A percentile compares a stretch with the other conserved stretches of the same genome.
These are phyloP conservation scores for Chymomyza procnemis DNA, from an alignment of 2,888 invertebrate genomes.

Conservation along the genomic window DNA sequence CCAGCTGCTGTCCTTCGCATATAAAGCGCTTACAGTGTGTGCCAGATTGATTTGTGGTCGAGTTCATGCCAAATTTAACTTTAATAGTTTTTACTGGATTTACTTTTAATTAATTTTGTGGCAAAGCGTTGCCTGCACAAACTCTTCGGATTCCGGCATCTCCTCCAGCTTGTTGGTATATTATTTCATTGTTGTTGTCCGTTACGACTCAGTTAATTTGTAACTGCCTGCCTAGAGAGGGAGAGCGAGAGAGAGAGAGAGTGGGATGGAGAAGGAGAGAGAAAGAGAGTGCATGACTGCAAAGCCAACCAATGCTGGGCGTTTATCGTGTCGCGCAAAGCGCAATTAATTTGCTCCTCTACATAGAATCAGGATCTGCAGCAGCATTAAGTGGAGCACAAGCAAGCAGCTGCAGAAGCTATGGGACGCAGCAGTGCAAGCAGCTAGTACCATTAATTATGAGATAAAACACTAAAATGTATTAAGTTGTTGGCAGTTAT, in stretches of 20 bases:
- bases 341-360: slow-evolving; percentile 71
- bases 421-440: slow-evolving; percentile 36
- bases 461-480: slow-evolving; percentile 73
- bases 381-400: slow-evolving; percentile 31
- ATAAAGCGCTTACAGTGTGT: slow-evolving; percentile 65
- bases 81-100: slow-evolving; percentile 71
- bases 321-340: slow-evolving; percentile 71
- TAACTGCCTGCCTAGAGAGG: slow-evolving; percentile 49
- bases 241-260: too few species aligned
- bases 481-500: slow-evolving; percentile 61
- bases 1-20: slow-evolving; percentile 15
- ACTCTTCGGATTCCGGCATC: slow-evolving; percentile 6
- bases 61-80: slow-evolving; percentile 71
- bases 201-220: slow-evolving; percentile 57
- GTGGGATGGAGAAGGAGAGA: too few species aligned
- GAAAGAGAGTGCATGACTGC: slow-evolving; percentile 14
- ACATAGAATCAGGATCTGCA: slow-evolving; percentile 30
- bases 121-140: slow-evolving; percentile 20
- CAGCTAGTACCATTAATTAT: slow-evolving; percentile 64
- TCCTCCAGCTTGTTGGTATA: background rate
- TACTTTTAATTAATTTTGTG: slow-evolving; percentile 69
- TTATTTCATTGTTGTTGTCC: slow-evolving; percentile 24
- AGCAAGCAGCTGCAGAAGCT: slow-evolving; percentile 36
- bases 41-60: slow-evolving; percentile 71
- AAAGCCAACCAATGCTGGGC: slow-evolving; percentile 22